Evolutionary conservation across 2,888 invertebrate species (phyloP), one percentile per base, ranked within the genome.

Genomic region (Phyllotreta striolata): DNA sequence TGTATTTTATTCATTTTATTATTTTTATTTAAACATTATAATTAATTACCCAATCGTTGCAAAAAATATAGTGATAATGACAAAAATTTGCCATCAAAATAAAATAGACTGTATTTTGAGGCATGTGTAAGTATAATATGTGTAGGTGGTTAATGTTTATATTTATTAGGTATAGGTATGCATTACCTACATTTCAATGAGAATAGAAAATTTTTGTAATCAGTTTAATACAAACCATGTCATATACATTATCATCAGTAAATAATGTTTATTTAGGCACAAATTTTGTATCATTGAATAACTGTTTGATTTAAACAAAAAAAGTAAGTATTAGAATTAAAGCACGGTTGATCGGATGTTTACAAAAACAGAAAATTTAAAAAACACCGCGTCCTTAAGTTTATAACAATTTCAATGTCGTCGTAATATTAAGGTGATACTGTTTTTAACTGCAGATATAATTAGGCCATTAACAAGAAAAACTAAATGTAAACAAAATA

Each of bases 321-420:
- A 40, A 47, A 12, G 34, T 34, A 49, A 49, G 24, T 49, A 58
- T 14, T 58, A 40, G 13, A 24, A 12, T 40, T 47, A 40, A 58
- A 58, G 49, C 58, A 58, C 58, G 58, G 40, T 58, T 58, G 40
- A 58, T 58, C 35, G 44, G 41, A 6, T 58, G 41, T 58, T 14
- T 58, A 51, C 40, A 51, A 58, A 58, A 58, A 58, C 58, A 58
- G 24, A 24, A 58, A 40, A 40, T 40, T n/a, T 12, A 47, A 47
- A 52, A 57, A 58, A 49, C 39, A 49, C 34, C 34, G 57, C 10
- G 58, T 58, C 58, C 58, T 58, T 57, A 58, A 49, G 35, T 49
- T 58, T 58, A 58, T 58, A 58, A 46, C 49, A 58, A 58, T 12
- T 35, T 58, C 58, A 58, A 58, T 58, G 58, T 49, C 58, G 41